Percentiles rank a stretch among this genome's conserved stretches.
These are phyloP conservation scores for Brachypodius melanocephalos DNA, from an alignment of 2,113 vertebrate genomes.

Conservation along the genomic window DNA sequence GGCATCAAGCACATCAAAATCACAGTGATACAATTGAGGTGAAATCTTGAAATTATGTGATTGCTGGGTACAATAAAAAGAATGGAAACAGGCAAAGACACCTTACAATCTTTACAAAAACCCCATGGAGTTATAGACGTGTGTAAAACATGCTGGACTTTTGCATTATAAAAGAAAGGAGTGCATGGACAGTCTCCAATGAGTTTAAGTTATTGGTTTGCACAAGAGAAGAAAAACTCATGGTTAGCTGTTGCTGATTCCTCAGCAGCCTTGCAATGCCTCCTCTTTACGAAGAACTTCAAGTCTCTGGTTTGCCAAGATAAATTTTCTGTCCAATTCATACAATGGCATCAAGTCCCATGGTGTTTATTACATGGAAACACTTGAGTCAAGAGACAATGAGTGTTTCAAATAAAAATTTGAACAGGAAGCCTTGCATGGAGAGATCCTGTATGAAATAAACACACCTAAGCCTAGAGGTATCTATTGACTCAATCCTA, in stretches of 20 bases:
- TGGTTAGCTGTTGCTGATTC: background rate
- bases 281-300: background rate
- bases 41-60: background rate
- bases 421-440: background rate
- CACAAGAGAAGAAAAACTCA: background rate
- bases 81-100: background rate
- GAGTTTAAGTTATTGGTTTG: background rate
- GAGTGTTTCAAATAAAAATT: background rate
- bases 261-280: background rate
- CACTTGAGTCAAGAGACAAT: background rate
- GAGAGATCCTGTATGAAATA: background rate
- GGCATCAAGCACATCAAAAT: background rate
- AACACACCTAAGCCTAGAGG: background rate
- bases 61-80: background rate
- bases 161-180: background rate
- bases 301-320: background rate
- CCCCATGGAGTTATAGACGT: background rate
- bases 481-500: background rate
- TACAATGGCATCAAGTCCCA: rapidly evolving
- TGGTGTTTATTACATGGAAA: background rate
- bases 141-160: background rate
- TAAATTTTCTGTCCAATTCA: background rate
- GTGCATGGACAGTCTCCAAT: background rate
- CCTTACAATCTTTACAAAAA: background rate
- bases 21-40: rapidly evolving